Base-by-base conservation (phyloP, 1,140 invertebrate genomes). In the Drosophila sp. region DNA sequence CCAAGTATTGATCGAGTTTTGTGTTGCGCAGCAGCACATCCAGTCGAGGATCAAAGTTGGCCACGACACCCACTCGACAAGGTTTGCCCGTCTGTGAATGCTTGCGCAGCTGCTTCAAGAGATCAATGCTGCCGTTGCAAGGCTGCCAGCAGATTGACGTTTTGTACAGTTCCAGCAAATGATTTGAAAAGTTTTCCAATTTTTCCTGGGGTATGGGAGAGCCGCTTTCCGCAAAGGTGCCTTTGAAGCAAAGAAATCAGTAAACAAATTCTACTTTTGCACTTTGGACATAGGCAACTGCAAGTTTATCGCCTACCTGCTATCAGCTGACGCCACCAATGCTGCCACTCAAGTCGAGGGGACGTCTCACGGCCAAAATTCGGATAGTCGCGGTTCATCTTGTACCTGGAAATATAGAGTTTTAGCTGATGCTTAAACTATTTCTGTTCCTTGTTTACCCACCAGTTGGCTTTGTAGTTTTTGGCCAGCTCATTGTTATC, bases 1-100 rank as follows among this genome's bases (percentile, higher is more conserved):
- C 93, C 93, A 98, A 97, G 82, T 95, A 95, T 25, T 94, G 90
- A 43, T 92, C 82, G 4, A 98, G 90, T 21, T 94, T 94, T 8
- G 95, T 92, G 69, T 94, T 94, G 2, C 89, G 57, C 21, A 98
- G 92, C 59, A 97, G 94, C 2, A 92, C 92, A 51, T 95, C 92
- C 0, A 98, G 92, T 57, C 97, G 93, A 46, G 96, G 95, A 92
- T 98, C 97, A 93, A 96, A 97, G 92, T 98, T 98, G 9, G 97
- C 97, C 73, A 98, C 95, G 0, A 97, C 94, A 13, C 97, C 97
- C 18, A 98, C 70, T 4, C 92, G 79, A 9, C 95, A 77, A 40
- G 92, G 78, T 21, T 76, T 89, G 0, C 77, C 63, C 4, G 78
- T 27, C 13, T 90, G 72, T 0, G 72, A 34, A 16, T 91, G 89